Conservation (phyloP, 2,888 invertebrate species). For the Pasiphila rectangulata region DNA sequence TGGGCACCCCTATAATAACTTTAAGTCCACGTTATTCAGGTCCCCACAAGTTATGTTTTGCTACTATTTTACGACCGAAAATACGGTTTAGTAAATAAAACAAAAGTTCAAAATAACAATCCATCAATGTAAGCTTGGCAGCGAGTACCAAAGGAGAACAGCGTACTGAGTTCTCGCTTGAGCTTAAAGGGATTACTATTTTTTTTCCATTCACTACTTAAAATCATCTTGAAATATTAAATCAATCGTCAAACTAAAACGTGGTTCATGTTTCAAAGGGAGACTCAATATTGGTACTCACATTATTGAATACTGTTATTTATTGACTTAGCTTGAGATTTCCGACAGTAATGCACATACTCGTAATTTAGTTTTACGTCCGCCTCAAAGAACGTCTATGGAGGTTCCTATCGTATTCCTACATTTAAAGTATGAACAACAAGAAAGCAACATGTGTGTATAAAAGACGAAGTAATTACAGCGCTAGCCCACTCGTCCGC, state of each 20-base stretch:
- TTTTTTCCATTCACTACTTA: too few relatives aligned
- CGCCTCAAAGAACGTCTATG: conserved; percentile 52
- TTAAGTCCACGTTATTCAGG: too few relatives aligned
- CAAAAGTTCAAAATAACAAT: too few relatives aligned
- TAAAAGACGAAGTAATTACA: conserved; percentile 76
- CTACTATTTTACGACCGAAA: too few relatives aligned
- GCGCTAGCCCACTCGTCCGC: conserved; percentile 76
- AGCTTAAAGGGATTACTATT: too few relatives aligned
- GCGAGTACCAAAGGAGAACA: too few relatives aligned
- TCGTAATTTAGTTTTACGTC: conserved; percentile 63
- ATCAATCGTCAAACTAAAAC: conserved; percentile 20
- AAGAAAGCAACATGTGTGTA: conserved; percentile 73
- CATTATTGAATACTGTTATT: conserved; percentile 54
- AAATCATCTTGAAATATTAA: conserved; percentile 3
- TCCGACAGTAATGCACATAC: conserved; percentile 45
- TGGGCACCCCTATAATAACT: too few relatives aligned
- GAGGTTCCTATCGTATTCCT: conserved; percentile 60
- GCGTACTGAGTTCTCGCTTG: too few relatives aligned
- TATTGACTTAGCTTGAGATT: conserved; percentile 44
- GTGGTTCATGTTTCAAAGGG: conserved; percentile 34
- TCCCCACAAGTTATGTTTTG: too few relatives aligned
- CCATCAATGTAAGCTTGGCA: too few relatives aligned
- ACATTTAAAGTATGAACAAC: conserved; percentile 70
- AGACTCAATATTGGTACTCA: conserved; percentile 36
- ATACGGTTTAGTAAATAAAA: too few relatives aligned